phyloP scores from a whole-genome alignment of 2,113 vertebrate genomes.

The Panthera leo region DNA sequence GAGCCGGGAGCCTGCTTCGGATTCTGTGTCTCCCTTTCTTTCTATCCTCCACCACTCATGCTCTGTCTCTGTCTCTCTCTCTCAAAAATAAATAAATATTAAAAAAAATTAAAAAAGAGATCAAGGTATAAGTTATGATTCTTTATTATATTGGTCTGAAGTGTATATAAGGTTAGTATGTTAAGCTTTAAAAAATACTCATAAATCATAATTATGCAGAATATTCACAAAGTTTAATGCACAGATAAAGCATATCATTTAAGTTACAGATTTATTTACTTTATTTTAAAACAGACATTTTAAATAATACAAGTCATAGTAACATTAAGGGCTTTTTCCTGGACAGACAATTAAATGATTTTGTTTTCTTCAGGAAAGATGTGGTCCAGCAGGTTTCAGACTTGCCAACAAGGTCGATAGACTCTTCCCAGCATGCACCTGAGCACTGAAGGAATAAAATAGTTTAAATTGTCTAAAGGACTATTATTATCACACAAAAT shows the following conservation, averaged over 20 bases:
- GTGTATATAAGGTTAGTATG: constrained; percentile 18
- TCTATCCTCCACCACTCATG: too few species aligned
- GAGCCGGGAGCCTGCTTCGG: too few species aligned
- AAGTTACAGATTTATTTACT: background rate
- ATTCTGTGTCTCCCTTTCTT: too few species aligned
- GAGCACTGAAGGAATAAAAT: constrained; percentile 86
- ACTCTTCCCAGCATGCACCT: constrained; percentile 98
- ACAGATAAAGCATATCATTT: constrained; percentile 63
- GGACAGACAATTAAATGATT: constrained; percentile 54
- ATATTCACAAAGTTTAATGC: constrained; percentile 80
- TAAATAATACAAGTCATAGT: constrained; percentile 53
- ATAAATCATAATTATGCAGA: constrained; percentile 75
- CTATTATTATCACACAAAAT: background rate
- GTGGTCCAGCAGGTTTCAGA: constrained; percentile 78
- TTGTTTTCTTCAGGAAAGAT: constrained; percentile 64
- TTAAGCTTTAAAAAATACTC: constrained; percentile 63
- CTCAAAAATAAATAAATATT: too few species aligned
- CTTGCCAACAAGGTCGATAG: constrained; percentile 95
- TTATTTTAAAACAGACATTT: constrained; percentile 44
- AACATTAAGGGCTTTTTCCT: constrained; percentile 56
- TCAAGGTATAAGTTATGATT: background rate
- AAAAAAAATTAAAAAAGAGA: background rate
- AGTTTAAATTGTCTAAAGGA: constrained; percentile 30
- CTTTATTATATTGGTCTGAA: constrained; percentile 37
- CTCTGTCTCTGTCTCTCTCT: too few species aligned